Evolutionary conservation across 1,140 invertebrate genomes (phyloP).

Genomic region (Nixonia krombeini): DNA sequence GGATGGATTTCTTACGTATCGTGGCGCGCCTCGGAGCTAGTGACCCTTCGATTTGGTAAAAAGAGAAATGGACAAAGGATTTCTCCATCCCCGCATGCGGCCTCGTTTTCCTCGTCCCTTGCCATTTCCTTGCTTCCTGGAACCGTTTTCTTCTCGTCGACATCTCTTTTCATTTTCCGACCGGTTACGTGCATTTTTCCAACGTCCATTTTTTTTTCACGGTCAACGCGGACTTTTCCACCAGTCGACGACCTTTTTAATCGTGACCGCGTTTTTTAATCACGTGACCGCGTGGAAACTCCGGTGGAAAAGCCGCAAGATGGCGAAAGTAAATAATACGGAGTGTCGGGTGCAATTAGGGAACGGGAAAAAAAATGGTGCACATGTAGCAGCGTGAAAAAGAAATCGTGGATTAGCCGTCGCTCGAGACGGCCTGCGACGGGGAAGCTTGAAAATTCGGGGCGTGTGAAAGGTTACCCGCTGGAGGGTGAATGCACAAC

Average conservation of each 20-base stretch:
- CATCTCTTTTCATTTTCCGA: not conserved
- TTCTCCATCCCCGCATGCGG: too few relatives aligned
- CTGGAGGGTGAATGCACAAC: slow-evolving; percentile 35
- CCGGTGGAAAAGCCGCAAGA: too few relatives aligned
- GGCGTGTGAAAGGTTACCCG: slow-evolving; percentile 50
- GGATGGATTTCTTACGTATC: slow-evolving; percentile 43
- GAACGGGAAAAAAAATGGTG: slow-evolving; percentile 1
- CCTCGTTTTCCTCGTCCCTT: too few relatives aligned
- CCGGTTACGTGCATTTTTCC: not conserved
- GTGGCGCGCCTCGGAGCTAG: slow-evolving; percentile 21
- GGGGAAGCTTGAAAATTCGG: slow-evolving; percentile 33
- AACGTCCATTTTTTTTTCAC: too few relatives aligned
- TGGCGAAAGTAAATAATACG: too few relatives aligned
- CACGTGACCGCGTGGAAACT: too few relatives aligned
- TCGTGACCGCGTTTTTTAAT: too few relatives aligned
- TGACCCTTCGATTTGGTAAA: slow-evolving; percentile 24
- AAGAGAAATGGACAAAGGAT: slow-evolving; percentile 8
- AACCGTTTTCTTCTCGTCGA: too few relatives aligned
- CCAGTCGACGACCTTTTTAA: too few relatives aligned
- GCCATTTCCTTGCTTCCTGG: too few relatives aligned
- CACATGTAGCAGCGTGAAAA: not conserved
- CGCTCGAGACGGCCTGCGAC: slow-evolving; percentile 5
- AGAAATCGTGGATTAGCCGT: slow-evolving; percentile 20
- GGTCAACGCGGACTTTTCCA: too few relatives aligned
- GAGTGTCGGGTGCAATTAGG: too few relatives aligned